Evolutionary conservation across 2,888 invertebrate genomes (phyloP).

Genomic region (Falcaria lacertinaria): DNA sequence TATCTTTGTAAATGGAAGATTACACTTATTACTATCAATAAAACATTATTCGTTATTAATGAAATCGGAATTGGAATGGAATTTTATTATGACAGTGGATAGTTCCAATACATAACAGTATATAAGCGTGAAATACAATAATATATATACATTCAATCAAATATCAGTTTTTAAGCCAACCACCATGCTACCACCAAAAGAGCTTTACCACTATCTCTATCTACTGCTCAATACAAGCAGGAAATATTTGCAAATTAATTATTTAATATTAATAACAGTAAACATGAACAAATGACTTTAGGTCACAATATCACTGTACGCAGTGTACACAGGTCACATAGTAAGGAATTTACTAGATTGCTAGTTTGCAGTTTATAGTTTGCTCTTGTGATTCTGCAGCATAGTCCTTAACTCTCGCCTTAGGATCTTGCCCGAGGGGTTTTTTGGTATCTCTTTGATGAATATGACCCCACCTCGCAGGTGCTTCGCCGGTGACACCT

Average conservation of each 20-base stretch:
- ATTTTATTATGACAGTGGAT: too few species aligned
- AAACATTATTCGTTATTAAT: too few species aligned
- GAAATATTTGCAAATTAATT: too few species aligned
- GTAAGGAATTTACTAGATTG: conserved; percentile 2
- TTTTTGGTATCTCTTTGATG: conserved; percentile 87
- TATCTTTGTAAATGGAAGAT: background rate
- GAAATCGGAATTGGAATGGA: too few species aligned
- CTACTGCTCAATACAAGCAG: too few species aligned
- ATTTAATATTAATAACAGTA: background rate
- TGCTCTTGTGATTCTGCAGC: conserved; percentile 55
- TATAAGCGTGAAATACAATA: too few species aligned
- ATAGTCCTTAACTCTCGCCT: conserved; percentile 78
- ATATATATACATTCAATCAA: too few species aligned
- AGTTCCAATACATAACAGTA: too few species aligned
- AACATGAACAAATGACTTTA: background rate
- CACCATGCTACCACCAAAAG: too few species aligned
- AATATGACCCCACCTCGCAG: conserved; percentile 88
- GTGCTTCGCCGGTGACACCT: conserved; percentile 86
- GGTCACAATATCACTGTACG: background rate
- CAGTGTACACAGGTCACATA: conserved; percentile 6
- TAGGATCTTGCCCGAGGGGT: conserved; percentile 88
- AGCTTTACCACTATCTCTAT: too few species aligned
- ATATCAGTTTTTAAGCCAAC: too few species aligned
- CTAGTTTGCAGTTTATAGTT: conserved; percentile 43
- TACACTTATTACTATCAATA: too few species aligned